Base-by-base conservation (phyloP, 1,140 invertebrate species). In the Hesperophylax magnus region DNA sequence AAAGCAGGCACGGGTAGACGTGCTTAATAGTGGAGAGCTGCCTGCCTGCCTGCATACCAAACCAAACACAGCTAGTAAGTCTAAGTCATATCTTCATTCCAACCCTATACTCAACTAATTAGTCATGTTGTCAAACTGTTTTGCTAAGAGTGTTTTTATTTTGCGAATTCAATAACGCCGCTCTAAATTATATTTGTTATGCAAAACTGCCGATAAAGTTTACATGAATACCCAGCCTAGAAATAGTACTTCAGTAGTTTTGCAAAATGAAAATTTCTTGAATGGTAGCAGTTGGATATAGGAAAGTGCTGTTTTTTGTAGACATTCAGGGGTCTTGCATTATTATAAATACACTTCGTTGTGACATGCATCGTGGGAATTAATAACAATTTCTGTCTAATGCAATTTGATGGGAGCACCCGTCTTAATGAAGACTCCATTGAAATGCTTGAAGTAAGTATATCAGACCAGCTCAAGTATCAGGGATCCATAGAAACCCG, bases 131-230 rank as follows among this genome's bases (percentile, higher is more conserved):
- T 2, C 24, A 2, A 47, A 65, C 2, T 65, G 1, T 65, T 65
- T 31, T 65, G 24, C 39, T 9, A 22, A 20, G 54, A 58, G 54
- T 58, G 67, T 71, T 47, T 71, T 71, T 67, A 17, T 67, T 67
- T 71, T 71, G 7, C 67, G 0, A 22, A 71, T 34, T 24, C 18
- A 71, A 53, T 53, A 53, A 71, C 39, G 67, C 67, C 6, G 20
- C 9, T 20, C 18, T 52, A 71, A 71, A 71, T 18, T 71, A 34
- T 39, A 71, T 71, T 71, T 71, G 67, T 39, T 53, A 53, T 71
- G 39, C 39, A 71, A 71, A 22, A 39, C 67, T 71, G 20, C 17
- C 11, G 22, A 39, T 2, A 24, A 53, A 53, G 67, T 71, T 52
- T 47, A 53, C 39, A 47, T 61, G 20, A 61, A 22, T 39, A 39